phyloP scores from a whole-genome alignment of 2,888 invertebrate species.

The Sicus ferrugineus region DNA sequence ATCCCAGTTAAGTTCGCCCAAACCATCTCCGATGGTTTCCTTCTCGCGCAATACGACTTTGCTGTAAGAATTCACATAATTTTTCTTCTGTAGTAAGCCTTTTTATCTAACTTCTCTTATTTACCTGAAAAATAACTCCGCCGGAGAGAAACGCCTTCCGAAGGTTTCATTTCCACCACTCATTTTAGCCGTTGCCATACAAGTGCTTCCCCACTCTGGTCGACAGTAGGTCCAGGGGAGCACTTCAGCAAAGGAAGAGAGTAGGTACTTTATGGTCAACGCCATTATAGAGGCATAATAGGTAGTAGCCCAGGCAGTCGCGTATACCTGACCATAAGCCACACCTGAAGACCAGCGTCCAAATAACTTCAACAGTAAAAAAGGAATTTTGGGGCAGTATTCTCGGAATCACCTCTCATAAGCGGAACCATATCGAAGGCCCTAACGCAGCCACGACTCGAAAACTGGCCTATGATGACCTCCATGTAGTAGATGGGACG shows the following conservation, averaged over 20 bases:
- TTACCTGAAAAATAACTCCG: slow-evolving; percentile 64
- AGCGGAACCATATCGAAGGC: slow-evolving; percentile 73
- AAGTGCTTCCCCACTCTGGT: slow-evolving; percentile 66
- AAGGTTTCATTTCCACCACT: slow-evolving; percentile 37
- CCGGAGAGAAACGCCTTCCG: slow-evolving; percentile 52
- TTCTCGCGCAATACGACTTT: slow-evolving; percentile 67
- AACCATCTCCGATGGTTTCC: slow-evolving; percentile 65
- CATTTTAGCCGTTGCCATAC: slow-evolving; percentile 54
- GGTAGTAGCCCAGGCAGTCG: slow-evolving; percentile 69
- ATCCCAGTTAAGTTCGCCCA: slow-evolving; percentile 68
- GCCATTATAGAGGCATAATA: slow-evolving; percentile 76
- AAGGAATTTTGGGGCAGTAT: background rate
- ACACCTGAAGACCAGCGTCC: slow-evolving; percentile 67
- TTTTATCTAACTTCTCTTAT: slow-evolving; percentile 30
- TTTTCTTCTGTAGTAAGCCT: background rate
- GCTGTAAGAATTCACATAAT: slow-evolving; percentile 50
- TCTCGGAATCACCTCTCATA: slow-evolving; percentile 69
- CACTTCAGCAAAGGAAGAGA: slow-evolving; percentile 69
- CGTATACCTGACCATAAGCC: slow-evolving; percentile 68
- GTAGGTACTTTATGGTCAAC: slow-evolving; percentile 70
- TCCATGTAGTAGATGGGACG: slow-evolving; percentile 77
- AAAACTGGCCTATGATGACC: slow-evolving; percentile 77
- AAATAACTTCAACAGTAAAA: too few species aligned
- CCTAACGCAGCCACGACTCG: slow-evolving; percentile 73
- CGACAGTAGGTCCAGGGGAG: slow-evolving; percentile 73